Conservation (phyloP, 2,797 vertebrate genomes). For the Thripadectes ignobilis region DNA sequence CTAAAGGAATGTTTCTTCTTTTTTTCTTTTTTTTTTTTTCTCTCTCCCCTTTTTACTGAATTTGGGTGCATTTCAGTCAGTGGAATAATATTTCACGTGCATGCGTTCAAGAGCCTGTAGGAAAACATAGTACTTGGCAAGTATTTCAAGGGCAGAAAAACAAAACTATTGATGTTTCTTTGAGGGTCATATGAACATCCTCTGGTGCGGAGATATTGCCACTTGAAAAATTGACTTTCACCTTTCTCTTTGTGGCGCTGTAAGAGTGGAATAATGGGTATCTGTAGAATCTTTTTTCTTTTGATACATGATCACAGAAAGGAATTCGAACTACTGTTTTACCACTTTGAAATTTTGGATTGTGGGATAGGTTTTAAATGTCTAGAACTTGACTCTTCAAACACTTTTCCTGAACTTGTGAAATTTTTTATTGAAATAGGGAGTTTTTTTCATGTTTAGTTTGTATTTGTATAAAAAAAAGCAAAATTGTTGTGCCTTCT, state of each 20-base stretch:
- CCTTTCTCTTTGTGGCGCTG: conserved; percentile 71
- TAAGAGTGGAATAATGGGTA: conserved; percentile 78
- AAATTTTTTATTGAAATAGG: conserved; percentile 80
- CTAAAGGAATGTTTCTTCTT: conserved; percentile 87
- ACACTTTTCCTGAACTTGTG: conserved; percentile 80
- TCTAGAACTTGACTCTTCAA: conserved; percentile 78
- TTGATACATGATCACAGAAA: conserved; percentile 76
- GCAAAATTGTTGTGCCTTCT: conserved; percentile 88
- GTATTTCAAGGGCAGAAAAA: conserved; percentile 75
- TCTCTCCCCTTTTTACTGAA: conserved; percentile 80
- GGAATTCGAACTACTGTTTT: conserved; percentile 76
- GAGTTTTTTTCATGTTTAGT: conserved; percentile 81
- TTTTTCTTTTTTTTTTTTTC: not conserved
- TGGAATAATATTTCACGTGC: conserved; percentile 74
- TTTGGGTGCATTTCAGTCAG: conserved; percentile 89
- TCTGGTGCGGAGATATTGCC: conserved; percentile 69
- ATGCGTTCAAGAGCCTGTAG: conserved; percentile 75
- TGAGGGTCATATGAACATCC: conserved; percentile 56
- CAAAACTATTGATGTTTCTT: conserved; percentile 62
- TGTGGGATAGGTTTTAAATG: conserved; percentile 80
- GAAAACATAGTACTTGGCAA: conserved; percentile 75
- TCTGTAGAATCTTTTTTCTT: conserved; percentile 71
- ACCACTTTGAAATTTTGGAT: conserved; percentile 78
- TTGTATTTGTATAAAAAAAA: conserved; percentile 85
- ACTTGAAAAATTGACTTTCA: conserved; percentile 71